These are phyloP conservation scores for Physella acuta DNA, from an alignment of 1,140 invertebrate species.

Conservation along the genomic window DNA sequence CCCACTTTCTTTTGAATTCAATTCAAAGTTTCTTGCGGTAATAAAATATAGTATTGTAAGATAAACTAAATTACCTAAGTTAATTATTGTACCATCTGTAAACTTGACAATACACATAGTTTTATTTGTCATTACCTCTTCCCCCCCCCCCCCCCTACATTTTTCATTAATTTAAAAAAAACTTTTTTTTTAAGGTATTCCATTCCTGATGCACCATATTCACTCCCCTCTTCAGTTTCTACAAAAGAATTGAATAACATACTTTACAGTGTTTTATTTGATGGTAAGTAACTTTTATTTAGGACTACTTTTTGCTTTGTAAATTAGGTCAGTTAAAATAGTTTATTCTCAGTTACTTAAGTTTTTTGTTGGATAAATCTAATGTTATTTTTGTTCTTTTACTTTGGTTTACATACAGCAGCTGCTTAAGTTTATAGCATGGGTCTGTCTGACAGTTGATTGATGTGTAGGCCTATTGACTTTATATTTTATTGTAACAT, in stretches of 20 bases:
- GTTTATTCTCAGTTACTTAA: neutral
- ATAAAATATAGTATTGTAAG: too few species aligned
- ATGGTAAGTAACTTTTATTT: constrained; percentile 35
- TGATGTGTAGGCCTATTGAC: neutral
- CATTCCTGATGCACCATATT: constrained; percentile 80
- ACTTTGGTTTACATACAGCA: neutral
- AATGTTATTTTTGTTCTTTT: neutral
- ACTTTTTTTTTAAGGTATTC: constrained; percentile 73
- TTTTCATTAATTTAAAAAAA: too few species aligned
- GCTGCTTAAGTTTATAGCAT: neutral
- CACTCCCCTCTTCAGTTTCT: constrained; percentile 73
- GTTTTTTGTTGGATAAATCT: neutral
- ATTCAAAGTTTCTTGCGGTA: too few species aligned
- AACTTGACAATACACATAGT: too few species aligned
- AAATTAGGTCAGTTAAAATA: neutral
- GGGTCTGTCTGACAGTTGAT: neutral
- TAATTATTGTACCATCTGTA: too few species aligned
- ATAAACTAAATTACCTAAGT: too few species aligned
- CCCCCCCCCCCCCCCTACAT: too few species aligned
- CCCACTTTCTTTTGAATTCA: too few species aligned
- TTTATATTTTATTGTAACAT: too few species aligned
- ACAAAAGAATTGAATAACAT: constrained; percentile 75
- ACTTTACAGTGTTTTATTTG: constrained; percentile 75
- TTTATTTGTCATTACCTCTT: too few species aligned
- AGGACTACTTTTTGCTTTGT: neutral